Evolutionary conservation across 1,140 invertebrate species (phyloP), one percentile per base, ranked within the genome.

Genomic region (Drosophila saltans): DNA sequence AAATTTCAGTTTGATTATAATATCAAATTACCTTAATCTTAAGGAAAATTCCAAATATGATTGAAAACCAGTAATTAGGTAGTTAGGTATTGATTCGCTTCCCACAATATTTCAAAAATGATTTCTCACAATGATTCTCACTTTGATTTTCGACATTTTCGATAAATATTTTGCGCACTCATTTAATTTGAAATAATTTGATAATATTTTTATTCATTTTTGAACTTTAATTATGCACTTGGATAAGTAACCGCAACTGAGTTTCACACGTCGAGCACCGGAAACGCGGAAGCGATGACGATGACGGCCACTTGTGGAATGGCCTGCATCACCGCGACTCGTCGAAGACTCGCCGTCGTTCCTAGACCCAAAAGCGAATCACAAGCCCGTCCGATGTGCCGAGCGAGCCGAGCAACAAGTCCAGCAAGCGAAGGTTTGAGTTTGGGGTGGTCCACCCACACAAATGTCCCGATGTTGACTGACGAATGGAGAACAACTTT

Each of bases 271-370:
- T 62, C 69, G 60, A 69, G 72, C 68, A 90, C 86, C 86, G 86
- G 88, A 90, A 90, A 83, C 88, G 80, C 86, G 82, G 69, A 81
- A 81, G 69, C 78, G 66, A 45, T 75, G 70, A 78, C 77, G 59
- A 77, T 75, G 80, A 81, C 80, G 76, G 88, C 86, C 86, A 90
- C 86, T 90, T 90, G 86, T 90, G 86, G 86, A 90, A 90, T 90
- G 74, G 78, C 24, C 66, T 78, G 69, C 68, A 75, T 36, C 65
- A 57, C 66, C 57, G 55, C 72, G 71, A 80, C 65, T 66, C 60
- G 57, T 62, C 65, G 55, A 41, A 68, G 58, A 65, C 40, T 66
- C 72, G 68, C 45, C 21, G 45, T 52, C 45, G 81, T 65, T 58
- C 30, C 55, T 24, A 57, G 63, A 52, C 21, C 58, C 60, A 66